Conservation (phyloP, 2,797 vertebrate genomes). For the Streptopelia turtur region DNA sequence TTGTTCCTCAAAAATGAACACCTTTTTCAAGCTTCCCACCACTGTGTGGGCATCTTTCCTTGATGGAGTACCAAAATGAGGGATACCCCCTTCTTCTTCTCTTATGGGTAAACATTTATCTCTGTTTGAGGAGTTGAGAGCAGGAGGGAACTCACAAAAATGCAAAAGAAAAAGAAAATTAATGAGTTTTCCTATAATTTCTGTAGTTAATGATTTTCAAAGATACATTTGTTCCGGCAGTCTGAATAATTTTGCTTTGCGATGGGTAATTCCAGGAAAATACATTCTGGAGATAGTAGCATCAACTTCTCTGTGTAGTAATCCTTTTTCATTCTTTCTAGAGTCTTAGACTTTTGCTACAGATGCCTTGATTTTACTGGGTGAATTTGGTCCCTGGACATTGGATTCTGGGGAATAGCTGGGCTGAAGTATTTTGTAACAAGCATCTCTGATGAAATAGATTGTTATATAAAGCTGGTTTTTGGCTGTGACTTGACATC, state of each 20-base stretch:
- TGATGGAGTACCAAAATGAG: not conserved
- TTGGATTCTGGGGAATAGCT: not conserved
- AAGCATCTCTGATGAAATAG: constrained; percentile 17
- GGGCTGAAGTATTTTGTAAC: not conserved
- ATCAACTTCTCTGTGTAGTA: not conserved
- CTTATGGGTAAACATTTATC: not conserved
- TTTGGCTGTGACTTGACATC: constrained; percentile 26
- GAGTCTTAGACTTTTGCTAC: not conserved
- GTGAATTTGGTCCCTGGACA: not conserved
- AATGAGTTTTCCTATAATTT: not conserved
- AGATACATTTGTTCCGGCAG: not conserved
- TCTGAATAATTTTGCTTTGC: not conserved
- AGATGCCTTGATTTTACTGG: not conserved
- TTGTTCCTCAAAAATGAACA: not conserved
- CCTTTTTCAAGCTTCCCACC: not conserved
- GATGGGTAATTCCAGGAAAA: not conserved
- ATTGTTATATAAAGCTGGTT: constrained; percentile 15
- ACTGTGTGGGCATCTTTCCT: not conserved
- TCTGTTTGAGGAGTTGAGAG: not conserved
- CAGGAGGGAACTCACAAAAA: not conserved
- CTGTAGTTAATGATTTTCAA: not conserved
- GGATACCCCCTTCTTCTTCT: not conserved
- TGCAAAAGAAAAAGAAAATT: not conserved
- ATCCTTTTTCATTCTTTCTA: not conserved
- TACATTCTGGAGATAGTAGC: not conserved